Evolutionary conservation across 2,797 vertebrate genomes (phyloP).

Genomic region (Cossypha niveicapilla): DNA sequence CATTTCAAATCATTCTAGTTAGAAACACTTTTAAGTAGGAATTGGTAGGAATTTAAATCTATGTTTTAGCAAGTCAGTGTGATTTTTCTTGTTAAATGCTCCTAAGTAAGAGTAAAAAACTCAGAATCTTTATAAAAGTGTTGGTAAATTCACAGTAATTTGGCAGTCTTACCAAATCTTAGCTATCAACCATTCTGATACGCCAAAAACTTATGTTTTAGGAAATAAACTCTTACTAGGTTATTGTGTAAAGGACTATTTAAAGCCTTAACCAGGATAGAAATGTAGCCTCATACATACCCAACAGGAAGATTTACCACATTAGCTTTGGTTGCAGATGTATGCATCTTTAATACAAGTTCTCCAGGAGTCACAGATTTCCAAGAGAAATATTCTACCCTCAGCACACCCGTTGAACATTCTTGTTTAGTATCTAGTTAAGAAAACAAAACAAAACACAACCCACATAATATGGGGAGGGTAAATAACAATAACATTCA

Average conservation of each 20-base stretch:
- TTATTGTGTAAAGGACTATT: neutral
- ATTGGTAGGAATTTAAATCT: neutral
- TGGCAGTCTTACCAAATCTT: neutral
- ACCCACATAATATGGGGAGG: neutral
- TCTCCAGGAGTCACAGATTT: constrained; percentile 71
- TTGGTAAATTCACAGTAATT: neutral
- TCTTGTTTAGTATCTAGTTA: constrained; percentile 54
- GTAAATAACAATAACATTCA: neutral
- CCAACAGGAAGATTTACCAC: constrained; percentile 80
- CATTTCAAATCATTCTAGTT: neutral
- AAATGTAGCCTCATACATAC: constrained; percentile 70
- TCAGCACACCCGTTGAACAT: constrained; percentile 69
- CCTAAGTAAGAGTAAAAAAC: neutral
- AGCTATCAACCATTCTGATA: neutral
- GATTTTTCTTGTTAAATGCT: neutral
- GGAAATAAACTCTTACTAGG: neutral
- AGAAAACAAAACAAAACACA: neutral
- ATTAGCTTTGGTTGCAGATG: constrained; percentile 78
- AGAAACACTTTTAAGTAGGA: neutral
- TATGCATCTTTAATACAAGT: constrained; percentile 77
- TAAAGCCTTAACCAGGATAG: neutral
- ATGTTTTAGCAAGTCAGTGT: neutral
- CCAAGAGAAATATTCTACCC: constrained; percentile 76
- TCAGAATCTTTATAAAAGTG: neutral
- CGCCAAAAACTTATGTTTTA: neutral